Base-by-base conservation (phyloP, 2,888 invertebrate genomes). In the Leptarthrus brevirostris region DNA sequence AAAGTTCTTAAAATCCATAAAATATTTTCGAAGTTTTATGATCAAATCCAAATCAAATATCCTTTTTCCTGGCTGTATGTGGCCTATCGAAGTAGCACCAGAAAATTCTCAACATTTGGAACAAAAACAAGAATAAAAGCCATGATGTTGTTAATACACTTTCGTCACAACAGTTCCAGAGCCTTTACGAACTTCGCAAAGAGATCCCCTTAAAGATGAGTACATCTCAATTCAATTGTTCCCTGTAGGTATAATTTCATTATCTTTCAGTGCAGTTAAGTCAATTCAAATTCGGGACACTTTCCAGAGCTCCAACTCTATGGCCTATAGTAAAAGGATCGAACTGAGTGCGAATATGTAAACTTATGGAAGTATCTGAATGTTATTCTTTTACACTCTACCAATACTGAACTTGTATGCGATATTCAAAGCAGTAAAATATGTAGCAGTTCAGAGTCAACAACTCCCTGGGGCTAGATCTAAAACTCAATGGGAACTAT, bases 381-480 rank as follows among this genome's bases (percentile, higher is more conserved):
- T 58, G 1, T 1, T 36, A 58, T 36, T 18, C 58, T 36, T 58
- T 58, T n/a, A n/a, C n/a, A n/a, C n/a, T n/a, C n/a, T 8, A 18
- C 58, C 58, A 34, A 18, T 36, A 58, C 36, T 3, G 36, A 18
- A 20, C 24, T 36, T 58, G 58, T 30, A 26, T 10, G 18, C 36
- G 40, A 58, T 58, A 36, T 58, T 20, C 18, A 14, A 34, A 18
- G 36, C 58, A 58, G 58, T 58, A 58, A 58, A 56, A 58, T 36
- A 58, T 58, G 36, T 58, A 58, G 36, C 58, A 58, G 58, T 58
- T 49, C 36, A 34, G 58, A 58, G 20, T 36, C 58, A 58, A 58
- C 58, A 34, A 36, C 20, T 58, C 58, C 58, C 58, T 4, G 1
- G 56, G 56, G 56, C 30, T 58, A 58, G 30, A 58, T 58, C 56